These are phyloP conservation scores for Gymnoscopelus braueri DNA, from an alignment of 2,797 vertebrate genomes.

Conservation along the genomic window DNA sequence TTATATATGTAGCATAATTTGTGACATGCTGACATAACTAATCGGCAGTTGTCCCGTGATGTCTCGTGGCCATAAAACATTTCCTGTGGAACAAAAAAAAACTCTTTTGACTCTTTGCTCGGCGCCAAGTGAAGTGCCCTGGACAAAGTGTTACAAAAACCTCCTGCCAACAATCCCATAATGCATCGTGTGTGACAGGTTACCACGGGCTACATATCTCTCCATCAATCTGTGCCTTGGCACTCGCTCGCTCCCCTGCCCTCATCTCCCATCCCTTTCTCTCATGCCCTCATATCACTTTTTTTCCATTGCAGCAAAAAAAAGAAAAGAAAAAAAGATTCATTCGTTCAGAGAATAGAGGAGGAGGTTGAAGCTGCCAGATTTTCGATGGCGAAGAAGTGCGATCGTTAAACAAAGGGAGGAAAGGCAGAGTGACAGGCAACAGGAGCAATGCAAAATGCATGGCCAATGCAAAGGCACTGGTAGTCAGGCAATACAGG, in stretches of 20 bases:
- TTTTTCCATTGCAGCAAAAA: constrained; percentile 37
- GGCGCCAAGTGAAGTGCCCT: constrained; percentile 34
- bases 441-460: constrained; percentile 69
- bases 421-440: constrained; percentile 46
- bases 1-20: neutral
- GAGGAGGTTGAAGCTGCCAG: constrained; percentile 60
- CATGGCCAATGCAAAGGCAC: constrained; percentile 53
- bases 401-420: constrained; percentile 53
- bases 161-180: constrained; percentile 31
- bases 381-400: constrained; percentile 57
- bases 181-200: constrained; percentile 67
- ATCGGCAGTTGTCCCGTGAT: neutral
- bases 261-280: constrained; percentile 46
- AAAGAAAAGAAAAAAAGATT: constrained; percentile 27
- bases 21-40: neutral
- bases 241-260: constrained; percentile 41
- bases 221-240: constrained; percentile 64
- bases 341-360: constrained; percentile 50
- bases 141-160: constrained; percentile 36
- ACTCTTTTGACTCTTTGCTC: constrained; percentile 15
- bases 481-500: constrained; percentile 31
- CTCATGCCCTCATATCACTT: constrained; percentile 31
- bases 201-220: constrained; percentile 74
- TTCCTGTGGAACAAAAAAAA: constrained; percentile 20
- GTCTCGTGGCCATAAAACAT: constrained; percentile 7